Conservation (phyloP, 2,888 invertebrate species). For the Caenorhabditis sp. region DNA sequence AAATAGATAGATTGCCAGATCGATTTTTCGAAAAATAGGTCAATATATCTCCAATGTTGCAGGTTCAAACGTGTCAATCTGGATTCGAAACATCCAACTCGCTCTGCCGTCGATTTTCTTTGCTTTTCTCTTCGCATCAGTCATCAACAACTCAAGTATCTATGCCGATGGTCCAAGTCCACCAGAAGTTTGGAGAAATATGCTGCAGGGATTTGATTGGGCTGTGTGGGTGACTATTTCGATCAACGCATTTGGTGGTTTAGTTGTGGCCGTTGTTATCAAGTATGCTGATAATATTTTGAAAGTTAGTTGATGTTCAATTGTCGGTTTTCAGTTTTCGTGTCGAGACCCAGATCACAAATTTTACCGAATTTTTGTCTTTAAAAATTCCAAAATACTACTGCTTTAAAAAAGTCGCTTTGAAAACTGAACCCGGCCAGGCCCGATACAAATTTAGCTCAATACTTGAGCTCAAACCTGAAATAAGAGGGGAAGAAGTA, state of each 20-base stretch:
- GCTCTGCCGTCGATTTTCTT: conserved; percentile 80
- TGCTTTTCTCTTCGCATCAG: conserved; percentile 52
- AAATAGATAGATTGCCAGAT: no score
- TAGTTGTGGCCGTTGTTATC: conserved; percentile 83
- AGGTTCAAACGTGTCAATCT: conserved; percentile 64
- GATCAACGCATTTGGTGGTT: conserved; percentile 90
- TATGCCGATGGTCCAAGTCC: conserved; percentile 38
- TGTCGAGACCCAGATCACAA: neutral
- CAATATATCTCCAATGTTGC: no score
- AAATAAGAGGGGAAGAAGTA: no score
- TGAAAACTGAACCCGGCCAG: no score
- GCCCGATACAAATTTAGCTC: no score
- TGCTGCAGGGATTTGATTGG: conserved; percentile 76
- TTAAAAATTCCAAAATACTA: no score
- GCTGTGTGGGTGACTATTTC: conserved; percentile 82
- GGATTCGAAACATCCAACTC: conserved; percentile 79
- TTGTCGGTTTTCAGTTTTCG: no score
- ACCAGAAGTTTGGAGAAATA: conserved; percentile 73
- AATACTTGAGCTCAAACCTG: no score
- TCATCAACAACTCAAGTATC: conserved; percentile 41
- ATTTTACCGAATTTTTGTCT: no score
- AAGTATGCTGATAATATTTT: conserved; percentile 98
- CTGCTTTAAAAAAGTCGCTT: no score
- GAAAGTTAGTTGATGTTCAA: conserved; percentile 75
- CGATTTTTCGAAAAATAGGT: no score